These are phyloP conservation scores for Anas platyrhynchos DNA, from an alignment of 2,113 vertebrate species.

Conservation along the genomic window DNA sequence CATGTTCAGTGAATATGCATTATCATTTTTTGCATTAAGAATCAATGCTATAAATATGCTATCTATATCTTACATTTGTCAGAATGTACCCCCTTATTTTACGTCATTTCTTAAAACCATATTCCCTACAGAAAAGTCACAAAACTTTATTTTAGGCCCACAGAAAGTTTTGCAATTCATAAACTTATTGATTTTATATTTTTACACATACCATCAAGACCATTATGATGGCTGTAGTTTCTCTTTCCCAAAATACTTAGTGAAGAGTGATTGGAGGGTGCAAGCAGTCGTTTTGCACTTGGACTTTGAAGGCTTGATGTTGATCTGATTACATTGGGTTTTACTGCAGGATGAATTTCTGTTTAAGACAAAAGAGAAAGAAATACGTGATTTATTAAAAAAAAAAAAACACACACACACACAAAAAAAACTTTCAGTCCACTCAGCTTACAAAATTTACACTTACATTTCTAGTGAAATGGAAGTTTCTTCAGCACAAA, in stretches of 20 bases:
- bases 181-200: not conserved
- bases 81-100: not conserved
- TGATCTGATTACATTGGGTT: conserved; percentile 87
- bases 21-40: not conserved
- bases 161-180: not conserved
- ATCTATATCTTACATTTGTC: not conserved
- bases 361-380: conserved; percentile 28
- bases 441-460: not conserved
- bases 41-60: not conserved
- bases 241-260: conserved; percentile 96
- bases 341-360: conserved; percentile 92
- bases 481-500: not conserved
- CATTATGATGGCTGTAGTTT: conserved; percentile 94
- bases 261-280: conserved; percentile 86
- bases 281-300: conserved; percentile 88
- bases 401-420: not conserved
- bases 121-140: not conserved
- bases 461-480: conserved; percentile 33
- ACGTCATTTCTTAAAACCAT: not conserved
- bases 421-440: not conserved
- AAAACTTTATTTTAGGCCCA: not conserved
- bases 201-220: conserved; percentile 85
- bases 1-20: not conserved
- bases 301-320: conserved; percentile 87
- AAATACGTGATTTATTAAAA: not conserved